Conservation (phyloP, 1,140 invertebrate genomes). For the Riptortus pedestris region DNA sequence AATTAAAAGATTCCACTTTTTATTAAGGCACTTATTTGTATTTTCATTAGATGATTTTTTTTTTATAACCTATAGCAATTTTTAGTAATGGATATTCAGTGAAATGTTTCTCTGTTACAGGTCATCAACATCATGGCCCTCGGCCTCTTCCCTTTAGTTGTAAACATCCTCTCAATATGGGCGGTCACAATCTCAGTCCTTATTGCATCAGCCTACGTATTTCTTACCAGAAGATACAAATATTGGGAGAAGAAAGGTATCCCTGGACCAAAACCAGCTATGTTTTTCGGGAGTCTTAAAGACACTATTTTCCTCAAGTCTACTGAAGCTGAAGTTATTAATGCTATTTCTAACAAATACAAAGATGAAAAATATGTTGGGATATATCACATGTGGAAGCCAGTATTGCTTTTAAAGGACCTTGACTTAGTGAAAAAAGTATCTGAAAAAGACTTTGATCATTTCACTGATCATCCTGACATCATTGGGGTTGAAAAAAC, state of each 20-base stretch:
- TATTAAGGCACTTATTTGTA: no score
- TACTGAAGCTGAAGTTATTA: background rate
- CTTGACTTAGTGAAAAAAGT: slow-evolving; percentile 1
- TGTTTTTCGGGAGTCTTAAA: background rate
- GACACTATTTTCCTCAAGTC: background rate
- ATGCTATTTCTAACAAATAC: background rate
- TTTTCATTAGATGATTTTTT: no score
- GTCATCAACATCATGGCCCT: no score
- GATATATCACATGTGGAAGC: background rate
- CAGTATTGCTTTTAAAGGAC: background rate
- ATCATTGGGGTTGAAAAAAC: background rate
- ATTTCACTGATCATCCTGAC: background rate
- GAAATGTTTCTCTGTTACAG: no score
- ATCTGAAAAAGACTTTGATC: background rate
- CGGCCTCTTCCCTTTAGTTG: no score
- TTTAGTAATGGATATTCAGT: no score
- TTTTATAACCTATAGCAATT: no score
- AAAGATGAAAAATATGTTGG: background rate
- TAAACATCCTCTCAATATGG: no score
- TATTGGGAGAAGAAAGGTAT: background rate
- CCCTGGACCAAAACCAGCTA: background rate
- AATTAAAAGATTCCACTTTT: no score
- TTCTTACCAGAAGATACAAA: background rate
- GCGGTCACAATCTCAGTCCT: background rate
- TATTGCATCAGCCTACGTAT: background rate